phyloP scores from a whole-genome alignment of 2,888 invertebrate species.

The Hemistola chrysoprasaria region DNA sequence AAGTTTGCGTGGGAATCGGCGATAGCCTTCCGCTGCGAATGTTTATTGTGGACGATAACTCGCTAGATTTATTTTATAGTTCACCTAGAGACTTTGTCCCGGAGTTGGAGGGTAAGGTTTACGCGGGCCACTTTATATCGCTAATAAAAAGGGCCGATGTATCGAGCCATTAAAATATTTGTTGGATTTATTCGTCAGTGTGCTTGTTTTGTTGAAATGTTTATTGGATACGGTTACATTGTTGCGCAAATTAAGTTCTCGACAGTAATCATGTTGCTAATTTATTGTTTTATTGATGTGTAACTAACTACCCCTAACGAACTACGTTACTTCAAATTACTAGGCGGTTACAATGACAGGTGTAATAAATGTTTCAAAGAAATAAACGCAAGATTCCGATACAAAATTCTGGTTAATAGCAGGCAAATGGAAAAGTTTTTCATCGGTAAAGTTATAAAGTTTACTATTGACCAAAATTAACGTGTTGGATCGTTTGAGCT shows the following conservation, averaged over 20 bases:
- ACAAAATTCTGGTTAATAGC: conserved; percentile 68
- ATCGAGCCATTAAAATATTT: conserved; percentile 76
- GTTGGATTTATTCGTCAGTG: conserved; percentile 75
- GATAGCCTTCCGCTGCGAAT: conserved; percentile 77
- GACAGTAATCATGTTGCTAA: conserved; percentile 46
- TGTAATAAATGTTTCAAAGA: conserved; percentile 32
- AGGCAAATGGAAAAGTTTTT: conserved; percentile 76
- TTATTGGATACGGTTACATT: conserved; percentile 66
- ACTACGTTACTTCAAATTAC: too few relatives aligned
- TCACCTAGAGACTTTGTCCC: conserved; percentile 67
- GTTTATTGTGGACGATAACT: conserved; percentile 79
- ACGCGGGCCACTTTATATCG: conserved; percentile 64
- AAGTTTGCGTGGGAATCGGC: conserved; percentile 80
- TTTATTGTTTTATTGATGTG: conserved; percentile 30
- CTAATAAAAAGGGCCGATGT: conserved; percentile 74
- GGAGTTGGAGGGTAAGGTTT: conserved; percentile 44
- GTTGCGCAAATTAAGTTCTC: conserved; percentile 67
- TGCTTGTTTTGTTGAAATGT: conserved; percentile 68
- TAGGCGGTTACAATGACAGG: conserved; percentile 32
- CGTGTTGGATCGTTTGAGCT: too few relatives aligned
- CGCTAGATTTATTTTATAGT: conserved; percentile 80
- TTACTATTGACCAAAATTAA: conserved; percentile 56
- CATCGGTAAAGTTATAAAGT: conserved; percentile 58
- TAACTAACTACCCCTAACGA: conserved; percentile 27
- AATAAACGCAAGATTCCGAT: conserved; percentile 35